These are phyloP conservation scores for Alethe castanea DNA, from an alignment of 2,113 vertebrate species.

Conservation along the genomic window DNA sequence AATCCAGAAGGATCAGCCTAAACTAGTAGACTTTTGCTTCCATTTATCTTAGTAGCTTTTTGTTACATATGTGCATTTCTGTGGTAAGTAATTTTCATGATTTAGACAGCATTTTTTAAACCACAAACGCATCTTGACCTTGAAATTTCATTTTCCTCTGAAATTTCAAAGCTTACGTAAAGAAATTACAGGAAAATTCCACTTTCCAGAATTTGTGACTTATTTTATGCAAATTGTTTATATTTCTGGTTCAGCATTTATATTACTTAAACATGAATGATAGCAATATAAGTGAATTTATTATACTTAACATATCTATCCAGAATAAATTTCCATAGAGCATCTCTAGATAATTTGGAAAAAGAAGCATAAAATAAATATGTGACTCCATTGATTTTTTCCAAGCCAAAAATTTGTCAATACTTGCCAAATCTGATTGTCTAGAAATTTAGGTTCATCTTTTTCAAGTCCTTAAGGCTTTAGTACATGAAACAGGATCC, in stretches of 20 bases:
- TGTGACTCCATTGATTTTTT: conserved; percentile 6
- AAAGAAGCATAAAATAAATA: conserved; percentile 47
- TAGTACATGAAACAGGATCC: background rate
- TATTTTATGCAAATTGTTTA: background rate
- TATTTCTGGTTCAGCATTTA: conserved; percentile 31
- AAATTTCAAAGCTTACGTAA: background rate
- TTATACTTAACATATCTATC: conserved; percentile 46
- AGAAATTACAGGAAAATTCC: background rate
- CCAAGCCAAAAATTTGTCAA: background rate
- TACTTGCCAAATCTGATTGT: background rate
- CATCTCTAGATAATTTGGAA: conserved; percentile 52
- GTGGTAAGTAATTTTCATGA: background rate
- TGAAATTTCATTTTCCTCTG: background rate
- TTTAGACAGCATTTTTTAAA: background rate
- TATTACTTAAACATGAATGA: conserved; percentile 61
- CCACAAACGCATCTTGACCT: background rate
- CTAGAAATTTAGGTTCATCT: background rate
- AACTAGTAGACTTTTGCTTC: background rate
- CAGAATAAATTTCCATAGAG: conserved; percentile 33
- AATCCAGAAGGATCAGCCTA: background rate
- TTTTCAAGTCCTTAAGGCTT: background rate
- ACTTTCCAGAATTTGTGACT: background rate
- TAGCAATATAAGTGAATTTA: conserved; percentile 52
- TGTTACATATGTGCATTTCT: background rate
- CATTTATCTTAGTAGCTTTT: background rate